These are phyloP conservation scores for Drosophila merina DNA, from an alignment of 2,888 invertebrate genomes.

Conservation along the genomic window DNA sequence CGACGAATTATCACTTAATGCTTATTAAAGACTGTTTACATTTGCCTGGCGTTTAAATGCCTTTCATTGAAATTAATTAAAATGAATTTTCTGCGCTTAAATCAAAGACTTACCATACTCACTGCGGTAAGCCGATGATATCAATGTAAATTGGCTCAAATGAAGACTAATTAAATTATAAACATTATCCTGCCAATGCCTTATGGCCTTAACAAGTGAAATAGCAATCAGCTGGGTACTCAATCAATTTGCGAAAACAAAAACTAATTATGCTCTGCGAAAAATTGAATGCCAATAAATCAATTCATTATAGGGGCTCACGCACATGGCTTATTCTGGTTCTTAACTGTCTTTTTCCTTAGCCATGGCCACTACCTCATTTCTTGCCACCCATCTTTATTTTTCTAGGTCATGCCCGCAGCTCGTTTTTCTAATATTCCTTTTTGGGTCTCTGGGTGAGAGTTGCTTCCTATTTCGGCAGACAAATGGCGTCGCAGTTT, in stretches of 20 bases:
- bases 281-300: conserved; percentile 67
- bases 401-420: conserved; percentile 67
- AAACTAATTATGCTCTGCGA: conserved; percentile 66
- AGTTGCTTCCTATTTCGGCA: conserved; percentile 54
- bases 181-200: conserved; percentile 32
- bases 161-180: conserved; percentile 62
- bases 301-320: conserved; percentile 63
- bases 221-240: conserved; percentile 52
- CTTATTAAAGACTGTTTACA: conserved; percentile 4
- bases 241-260: conserved; percentile 64
- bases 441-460: conserved; percentile 25
- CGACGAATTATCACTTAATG: conserved; percentile 15
- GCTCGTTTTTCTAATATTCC: conserved; percentile 29
- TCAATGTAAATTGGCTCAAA: conserved; percentile 49
- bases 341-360: conserved; percentile 3
- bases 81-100: conserved; percentile 11
- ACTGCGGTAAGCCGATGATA: neutral
- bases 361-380: conserved; percentile 9
- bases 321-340: conserved; percentile 36
- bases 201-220: conserved; percentile 51
- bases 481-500: conserved; percentile 75
- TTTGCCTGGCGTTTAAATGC: conserved; percentile 13
- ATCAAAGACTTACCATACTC: conserved; percentile 19
- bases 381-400: conserved; percentile 38
- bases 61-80: conserved; percentile 17